Conservation (phyloP, 2,797 vertebrate species). For the Rachycentron canadum region DNA sequence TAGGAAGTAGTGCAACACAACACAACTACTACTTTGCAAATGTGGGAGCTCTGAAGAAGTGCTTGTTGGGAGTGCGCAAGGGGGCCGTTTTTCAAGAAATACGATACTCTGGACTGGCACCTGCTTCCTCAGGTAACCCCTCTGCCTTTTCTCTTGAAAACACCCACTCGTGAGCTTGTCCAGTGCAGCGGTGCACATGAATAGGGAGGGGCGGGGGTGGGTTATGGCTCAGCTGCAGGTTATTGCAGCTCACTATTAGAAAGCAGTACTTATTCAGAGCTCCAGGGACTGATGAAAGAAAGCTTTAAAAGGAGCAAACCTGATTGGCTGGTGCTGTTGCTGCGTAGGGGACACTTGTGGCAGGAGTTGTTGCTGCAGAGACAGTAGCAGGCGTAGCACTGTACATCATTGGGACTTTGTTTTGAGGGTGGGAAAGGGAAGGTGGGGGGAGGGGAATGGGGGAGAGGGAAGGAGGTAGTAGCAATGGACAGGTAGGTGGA, state of each 20-base stretch:
- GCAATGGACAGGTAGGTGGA: conserved; percentile 98
- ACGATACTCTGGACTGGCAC: not conserved
- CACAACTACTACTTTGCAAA: conserved; percentile 97
- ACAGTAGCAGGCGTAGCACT: conserved; percentile 99
- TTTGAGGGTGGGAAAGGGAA: conserved; percentile 90
- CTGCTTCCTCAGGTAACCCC: conserved; percentile 20
- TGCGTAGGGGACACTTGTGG: conserved; percentile 99
- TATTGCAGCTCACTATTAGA: conserved; percentile 87
- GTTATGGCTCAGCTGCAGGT: conserved; percentile 88
- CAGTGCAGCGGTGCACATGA: conserved; percentile 26
- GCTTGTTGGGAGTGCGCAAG: conserved; percentile 71
- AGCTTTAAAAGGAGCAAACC: conserved; percentile 99
- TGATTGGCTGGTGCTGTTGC: conserved; percentile 99
- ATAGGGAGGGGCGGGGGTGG: conserved; percentile 41
- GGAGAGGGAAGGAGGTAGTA: conserved; percentile 89
- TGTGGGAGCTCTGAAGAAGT: conserved; percentile 99
- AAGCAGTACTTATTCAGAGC: conserved; percentile 96
- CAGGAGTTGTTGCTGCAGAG: conserved; percentile 99
- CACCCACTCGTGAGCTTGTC: conserved; percentile 42
- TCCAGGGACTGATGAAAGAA: conserved; percentile 97
- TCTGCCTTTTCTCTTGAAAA: conserved; percentile 36
- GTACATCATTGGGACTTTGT: conserved; percentile 99
- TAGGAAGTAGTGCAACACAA: conserved; percentile 95
- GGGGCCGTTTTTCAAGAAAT: conserved; percentile 16
- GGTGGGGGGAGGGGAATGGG: conserved; percentile 67